Evolutionary conservation across 1,140 invertebrate genomes (phyloP), one percentile per base, ranked within the genome.

Genomic region (Formica exsecta): DNA sequence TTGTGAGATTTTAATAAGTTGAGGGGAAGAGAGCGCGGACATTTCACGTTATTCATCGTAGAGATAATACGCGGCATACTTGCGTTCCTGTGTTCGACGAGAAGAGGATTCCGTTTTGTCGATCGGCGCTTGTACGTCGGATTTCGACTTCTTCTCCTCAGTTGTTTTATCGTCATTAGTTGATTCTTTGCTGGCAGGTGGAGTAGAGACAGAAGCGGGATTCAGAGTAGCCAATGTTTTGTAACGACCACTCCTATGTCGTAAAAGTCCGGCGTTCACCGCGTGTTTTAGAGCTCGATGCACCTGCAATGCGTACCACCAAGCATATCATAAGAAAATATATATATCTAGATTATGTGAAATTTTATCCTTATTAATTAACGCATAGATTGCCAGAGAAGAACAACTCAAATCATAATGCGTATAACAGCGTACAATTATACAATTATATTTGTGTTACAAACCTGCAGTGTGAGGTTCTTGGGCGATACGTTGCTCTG

Each of bases 281-380:
- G 92, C 94, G 48, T 94, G 90, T 68, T 93, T 95, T 64, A 95
- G 68, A 25, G 94, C 94, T 36, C 91, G 89, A n/a, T 86, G 91
- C 66, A 95, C 92, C 92, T 95, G 83, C 9, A n/a, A 70, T 36
- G n/a, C 13, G 11, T 38, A 38, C 1, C 41, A 36, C 13, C 22
- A 38, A 44, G 2, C n/a, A 41, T 32, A 13, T 83, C 6, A 48
- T 9, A 32, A 1, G 25, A 36, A 1, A 7, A 4, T 41, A 41
- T 41, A 51, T 0, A 51, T 13, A 9, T n/a, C 38, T 54, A 38
- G 19, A 66, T 68, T 64, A 9, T 7, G 11, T 25, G 0, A 64
- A 51, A 38, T 51, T 32, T 32, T 4, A 32, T 32, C 32, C 32
- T 32, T 13, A 70, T 29, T 25, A 19, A 25, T 48, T 44, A 9